phyloP scores from a whole-genome alignment of 2,797 vertebrate species.

The Morus bassanus region DNA sequence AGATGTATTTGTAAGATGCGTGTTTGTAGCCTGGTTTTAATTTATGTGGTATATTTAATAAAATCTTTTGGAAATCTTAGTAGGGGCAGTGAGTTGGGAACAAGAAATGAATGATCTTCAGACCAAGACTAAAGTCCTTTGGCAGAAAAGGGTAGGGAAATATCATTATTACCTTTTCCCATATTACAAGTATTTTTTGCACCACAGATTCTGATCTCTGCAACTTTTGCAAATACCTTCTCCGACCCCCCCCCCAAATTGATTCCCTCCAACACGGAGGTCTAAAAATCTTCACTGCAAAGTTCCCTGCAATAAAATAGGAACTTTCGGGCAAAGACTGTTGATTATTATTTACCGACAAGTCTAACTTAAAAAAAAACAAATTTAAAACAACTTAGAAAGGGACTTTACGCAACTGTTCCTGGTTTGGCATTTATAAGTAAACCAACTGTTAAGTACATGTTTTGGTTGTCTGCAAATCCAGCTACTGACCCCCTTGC shows the following conservation, averaged over 20 bases:
- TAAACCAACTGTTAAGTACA: conserved; percentile 27
- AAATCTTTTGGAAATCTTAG: background rate
- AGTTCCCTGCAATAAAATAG: background rate
- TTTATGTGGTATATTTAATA: background rate
- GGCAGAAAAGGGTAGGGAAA: background rate
- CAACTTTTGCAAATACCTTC: background rate
- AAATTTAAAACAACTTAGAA: conserved; percentile 14
- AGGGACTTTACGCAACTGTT: background rate
- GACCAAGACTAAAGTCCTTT: background rate
- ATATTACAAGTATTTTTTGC: background rate
- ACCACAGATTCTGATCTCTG: background rate
- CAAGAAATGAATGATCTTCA: background rate
- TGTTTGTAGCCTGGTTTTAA: background rate
- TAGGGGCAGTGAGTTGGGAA: background rate
- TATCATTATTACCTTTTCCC: background rate
- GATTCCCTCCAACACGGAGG: background rate
- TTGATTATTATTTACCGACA: background rate
- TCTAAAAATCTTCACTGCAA: background rate
- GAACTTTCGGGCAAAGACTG: background rate
- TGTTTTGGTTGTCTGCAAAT: conserved; percentile 19
- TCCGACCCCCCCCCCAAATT: background rate
- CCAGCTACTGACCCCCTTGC: background rate
- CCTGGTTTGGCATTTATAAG: conserved; percentile 46
- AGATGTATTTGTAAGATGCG: background rate
- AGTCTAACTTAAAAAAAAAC: background rate